Evolutionary conservation across 2,113 vertebrate genomes (phyloP), one percentile per base, ranked within the genome.

Genomic region (Chlamydotis undulata): DNA sequence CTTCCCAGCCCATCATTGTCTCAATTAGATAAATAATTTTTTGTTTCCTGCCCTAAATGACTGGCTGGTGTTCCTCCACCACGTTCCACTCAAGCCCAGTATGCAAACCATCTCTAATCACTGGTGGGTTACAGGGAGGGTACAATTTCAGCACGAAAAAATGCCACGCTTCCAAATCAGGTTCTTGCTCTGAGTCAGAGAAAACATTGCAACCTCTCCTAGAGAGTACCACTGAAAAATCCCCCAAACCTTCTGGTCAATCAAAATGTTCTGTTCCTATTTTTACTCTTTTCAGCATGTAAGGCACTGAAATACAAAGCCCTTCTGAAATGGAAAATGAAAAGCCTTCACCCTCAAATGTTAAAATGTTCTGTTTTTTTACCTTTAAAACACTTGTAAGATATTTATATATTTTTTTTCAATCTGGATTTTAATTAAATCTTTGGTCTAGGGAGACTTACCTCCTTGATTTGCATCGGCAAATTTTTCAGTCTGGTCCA

Each of bases 231-330:
- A 61, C 69, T 67, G 65, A 91, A 94, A 94, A 95, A 94, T 91
- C 73, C 81, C 92, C 85, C 92, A 83, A 83, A 83, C 78, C 59
- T 89, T 94, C 92, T 93, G 87, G 90, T 89, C 92, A 94, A 29
- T 65, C 88, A 89, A 49, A 89, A 83, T 78, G 69, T 77, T 93
- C 85, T 74, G 50, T 29, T 95, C 84, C 85, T 89, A 75, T 95
- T 95, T 93, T 93, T 88, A 78, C 88, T 81, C 19, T 65, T 82
- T 81, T 69, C 69, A 81, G 26, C 17, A 43, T 1, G 2, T 35
- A 60, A 94, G 50, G 43, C 23, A 39, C 60, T n/a, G 49, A 92
- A 65, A 73, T 49, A 57, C 75, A 81, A 89, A 71, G 26, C 47
- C 65, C 28, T 79, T 85, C 52, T 86, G 87, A 65, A 92, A 84